A percentile compares a stretch with the other conserved stretches of the same genome.
Conservation (phyloP, 2,888 invertebrate genomes). For the Malacosoma neustria region DNA sequence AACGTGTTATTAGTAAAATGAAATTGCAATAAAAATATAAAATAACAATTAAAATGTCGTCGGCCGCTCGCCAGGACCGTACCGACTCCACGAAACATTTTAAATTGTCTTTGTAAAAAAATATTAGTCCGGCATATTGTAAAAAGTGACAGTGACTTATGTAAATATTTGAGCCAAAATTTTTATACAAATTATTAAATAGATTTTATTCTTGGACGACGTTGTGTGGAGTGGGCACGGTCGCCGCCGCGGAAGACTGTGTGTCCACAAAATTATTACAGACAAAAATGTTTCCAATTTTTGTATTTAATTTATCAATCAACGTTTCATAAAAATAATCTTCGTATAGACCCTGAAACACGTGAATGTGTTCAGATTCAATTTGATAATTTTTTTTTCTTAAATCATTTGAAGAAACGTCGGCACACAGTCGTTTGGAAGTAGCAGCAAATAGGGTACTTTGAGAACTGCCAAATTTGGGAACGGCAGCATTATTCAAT, state of each 20-base stretch:
- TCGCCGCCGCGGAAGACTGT: constrained; percentile 12
- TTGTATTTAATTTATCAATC: too few species aligned
- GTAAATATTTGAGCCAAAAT: constrained; percentile 72
- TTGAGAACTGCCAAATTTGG: constrained; percentile 32
- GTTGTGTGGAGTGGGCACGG: constrained; percentile 32
- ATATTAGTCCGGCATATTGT: constrained; percentile 57
- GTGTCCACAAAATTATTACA: too few species aligned
- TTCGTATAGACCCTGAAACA: too few species aligned
- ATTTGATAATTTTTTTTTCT: too few species aligned
- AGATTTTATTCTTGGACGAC: constrained; percentile 53
- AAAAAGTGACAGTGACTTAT: constrained; percentile 59
- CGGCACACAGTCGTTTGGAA: constrained; percentile 34
- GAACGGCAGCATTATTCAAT: constrained; percentile 64
- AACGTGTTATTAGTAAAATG: constrained; percentile 68
- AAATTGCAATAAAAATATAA: constrained; percentile 45
- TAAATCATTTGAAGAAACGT: too few species aligned
- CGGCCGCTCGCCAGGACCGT: constrained; percentile 17
- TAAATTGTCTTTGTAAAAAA: constrained; percentile 57
- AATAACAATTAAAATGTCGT: constrained; percentile 7
- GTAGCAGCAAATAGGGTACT: constrained; percentile 56
- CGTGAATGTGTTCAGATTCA: too few species aligned
- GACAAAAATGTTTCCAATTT: too few species aligned
- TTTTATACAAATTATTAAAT: constrained; percentile 67
- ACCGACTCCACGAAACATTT: constrained; percentile 31
- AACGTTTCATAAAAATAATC: too few species aligned